A percentile compares a stretch with the other conserved stretches of the same genome.
phyloP scores from a whole-genome alignment of 2,113 vertebrate genomes.

The Megaceryle torquata region DNA sequence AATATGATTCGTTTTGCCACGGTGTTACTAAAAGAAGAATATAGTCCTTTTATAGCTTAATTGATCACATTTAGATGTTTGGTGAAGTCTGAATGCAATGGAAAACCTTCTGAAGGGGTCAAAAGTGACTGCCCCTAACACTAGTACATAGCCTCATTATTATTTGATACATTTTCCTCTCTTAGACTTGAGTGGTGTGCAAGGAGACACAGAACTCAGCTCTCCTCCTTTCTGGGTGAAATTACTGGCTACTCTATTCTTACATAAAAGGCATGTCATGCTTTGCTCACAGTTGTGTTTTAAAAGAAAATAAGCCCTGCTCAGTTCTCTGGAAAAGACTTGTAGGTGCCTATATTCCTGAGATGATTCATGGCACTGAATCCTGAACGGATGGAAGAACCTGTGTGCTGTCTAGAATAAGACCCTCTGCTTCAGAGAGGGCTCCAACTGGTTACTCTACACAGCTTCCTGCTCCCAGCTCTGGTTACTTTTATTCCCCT shows the following conservation, averaged over 20 bases:
- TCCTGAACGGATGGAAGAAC: not conserved
- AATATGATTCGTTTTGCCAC: slow-evolving; percentile 37
- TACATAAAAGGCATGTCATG: not conserved
- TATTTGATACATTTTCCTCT: not conserved
- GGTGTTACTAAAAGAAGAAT: slow-evolving; percentile 26
- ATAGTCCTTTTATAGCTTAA: slow-evolving; percentile 20
- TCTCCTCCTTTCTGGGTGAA: not conserved
- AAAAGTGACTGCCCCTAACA: not conserved
- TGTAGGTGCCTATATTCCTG: not conserved
- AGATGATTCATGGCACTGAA: not conserved
- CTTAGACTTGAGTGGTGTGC: not conserved
- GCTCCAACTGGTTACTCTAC: not conserved
- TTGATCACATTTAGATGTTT: slow-evolving; percentile 19
- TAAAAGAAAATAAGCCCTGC: not conserved
- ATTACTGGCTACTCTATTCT: not conserved
- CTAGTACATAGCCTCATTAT: not conserved
- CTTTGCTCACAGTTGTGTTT: not conserved
- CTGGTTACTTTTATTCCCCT: not conserved
- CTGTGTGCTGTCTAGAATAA: not conserved
- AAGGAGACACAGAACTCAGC: not conserved
- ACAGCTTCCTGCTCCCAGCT: not conserved
- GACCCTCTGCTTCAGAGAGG: not conserved
- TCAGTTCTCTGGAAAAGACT: not conserved
- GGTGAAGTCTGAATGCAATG: not conserved
- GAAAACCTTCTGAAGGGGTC: not conserved